Evolutionary conservation across 2,113 vertebrate species (phyloP).

Genomic region (Oncorhynchus clarkii): DNA sequence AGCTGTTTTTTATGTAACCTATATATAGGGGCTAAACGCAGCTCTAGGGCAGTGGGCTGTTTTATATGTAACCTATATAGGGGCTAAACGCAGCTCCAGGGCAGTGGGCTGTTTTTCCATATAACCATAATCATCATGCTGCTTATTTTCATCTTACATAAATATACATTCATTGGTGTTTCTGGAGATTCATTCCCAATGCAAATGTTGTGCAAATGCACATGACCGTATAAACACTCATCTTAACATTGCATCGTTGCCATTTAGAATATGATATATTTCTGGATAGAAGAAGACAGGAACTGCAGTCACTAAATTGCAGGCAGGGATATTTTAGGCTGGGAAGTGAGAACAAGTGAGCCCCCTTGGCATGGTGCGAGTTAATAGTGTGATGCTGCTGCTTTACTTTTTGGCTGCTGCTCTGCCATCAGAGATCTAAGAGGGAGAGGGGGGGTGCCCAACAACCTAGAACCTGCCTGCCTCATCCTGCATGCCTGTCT

Average conservation of each 20-base stretch:
- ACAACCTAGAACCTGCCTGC: not conserved
- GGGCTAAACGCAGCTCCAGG: slow-evolving; percentile 26
- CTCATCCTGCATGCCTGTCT: not conserved
- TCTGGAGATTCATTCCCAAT: not conserved
- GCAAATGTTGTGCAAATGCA: not conserved
- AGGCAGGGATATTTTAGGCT: not conserved
- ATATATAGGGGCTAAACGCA: slow-evolving; percentile 30
- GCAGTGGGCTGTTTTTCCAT: not conserved
- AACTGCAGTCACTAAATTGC: too few species aligned
- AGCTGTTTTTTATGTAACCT: not conserved
- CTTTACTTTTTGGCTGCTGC: not conserved
- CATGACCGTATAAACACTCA: not conserved
- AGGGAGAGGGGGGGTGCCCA: not conserved
- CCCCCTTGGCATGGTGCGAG: too few species aligned
- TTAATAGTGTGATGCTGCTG: too few species aligned
- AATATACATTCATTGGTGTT: slow-evolving; percentile 23
- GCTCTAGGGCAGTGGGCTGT: slow-evolving; percentile 12
- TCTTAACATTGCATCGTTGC: too few species aligned
- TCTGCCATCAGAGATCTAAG: not conserved
- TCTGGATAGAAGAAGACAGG: too few species aligned
- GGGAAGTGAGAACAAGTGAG: too few species aligned
- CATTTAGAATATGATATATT: too few species aligned
- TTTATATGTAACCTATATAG: slow-evolving; percentile 18
- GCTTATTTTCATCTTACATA: slow-evolving; percentile 40
- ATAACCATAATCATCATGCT: slow-evolving; percentile 5